These are phyloP conservation scores for Darevskia mixta DNA, from an alignment of 2,797 vertebrate species.

Conservation along the genomic window DNA sequence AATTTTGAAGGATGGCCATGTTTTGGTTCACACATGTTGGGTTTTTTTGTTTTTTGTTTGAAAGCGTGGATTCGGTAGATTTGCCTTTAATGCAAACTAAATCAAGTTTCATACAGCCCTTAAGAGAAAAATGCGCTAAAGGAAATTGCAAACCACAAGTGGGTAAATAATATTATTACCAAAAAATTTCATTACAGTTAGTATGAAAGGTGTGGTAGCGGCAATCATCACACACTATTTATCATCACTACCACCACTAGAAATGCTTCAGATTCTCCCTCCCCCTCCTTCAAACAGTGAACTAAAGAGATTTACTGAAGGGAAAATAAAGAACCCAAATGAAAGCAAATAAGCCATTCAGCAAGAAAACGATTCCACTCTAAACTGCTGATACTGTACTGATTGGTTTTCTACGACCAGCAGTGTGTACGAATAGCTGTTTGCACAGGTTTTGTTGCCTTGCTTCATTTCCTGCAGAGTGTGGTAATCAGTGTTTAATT, in stretches of 20 bases:
- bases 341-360: slow-evolving; percentile 40
- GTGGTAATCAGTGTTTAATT: slow-evolving; percentile 33
- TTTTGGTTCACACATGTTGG: too few species aligned
- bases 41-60: too few species aligned
- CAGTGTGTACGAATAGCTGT: slow-evolving; percentile 43
- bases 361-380: slow-evolving; percentile 20
- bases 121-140: neutral
- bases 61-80: too few species aligned
- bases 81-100: too few species aligned
- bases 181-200: neutral
- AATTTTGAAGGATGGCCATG: too few species aligned
- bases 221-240: neutral
- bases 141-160: neutral
- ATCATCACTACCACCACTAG: neutral
- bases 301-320: neutral
- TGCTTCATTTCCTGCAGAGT: slow-evolving; percentile 27
- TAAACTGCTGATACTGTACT: neutral
- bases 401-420: slow-evolving; percentile 1
- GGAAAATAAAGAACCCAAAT: slow-evolving; percentile 7
- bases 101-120: too few species aligned
- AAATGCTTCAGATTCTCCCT: neutral
- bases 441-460: slow-evolving; percentile 42
- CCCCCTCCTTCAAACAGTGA: neutral
- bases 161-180: neutral
- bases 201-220: neutral